A percentile compares a stretch with the other conserved stretches of the same genome.
These are phyloP conservation scores for Andrena flavipes DNA, from an alignment of 2,888 invertebrate genomes.

Conservation along the genomic window DNA sequence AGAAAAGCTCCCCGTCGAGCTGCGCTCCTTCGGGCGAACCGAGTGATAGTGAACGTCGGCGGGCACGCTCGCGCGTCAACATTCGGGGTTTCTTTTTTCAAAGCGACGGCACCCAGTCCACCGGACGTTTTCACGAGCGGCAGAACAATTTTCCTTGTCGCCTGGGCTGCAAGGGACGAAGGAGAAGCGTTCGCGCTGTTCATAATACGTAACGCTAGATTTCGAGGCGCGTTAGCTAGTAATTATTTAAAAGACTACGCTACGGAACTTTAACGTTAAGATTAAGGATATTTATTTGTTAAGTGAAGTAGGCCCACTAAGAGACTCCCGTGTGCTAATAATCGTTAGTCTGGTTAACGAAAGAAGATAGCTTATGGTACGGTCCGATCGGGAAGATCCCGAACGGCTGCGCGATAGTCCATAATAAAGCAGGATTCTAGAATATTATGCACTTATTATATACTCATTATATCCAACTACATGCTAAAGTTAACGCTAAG, in stretches of 20 bases:
- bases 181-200: slow-evolving; percentile 14
- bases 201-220: slow-evolving; percentile 19
- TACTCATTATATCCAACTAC: slow-evolving; percentile 54
- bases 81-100: slow-evolving; percentile 37
- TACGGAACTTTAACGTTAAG: slow-evolving; percentile 41
- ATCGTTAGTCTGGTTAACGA: slow-evolving; percentile 17
- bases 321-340: slow-evolving; percentile 40
- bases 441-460: slow-evolving; percentile 40
- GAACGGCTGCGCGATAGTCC: slow-evolving; percentile 17
- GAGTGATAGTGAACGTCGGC: not conserved
- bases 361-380: too few relatives aligned
- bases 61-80: not conserved
- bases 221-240: slow-evolving; percentile 39
- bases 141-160: slow-evolving; percentile 21
- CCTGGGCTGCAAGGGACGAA: not conserved
- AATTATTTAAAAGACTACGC: slow-evolving; percentile 62
- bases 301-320: slow-evolving; percentile 41
- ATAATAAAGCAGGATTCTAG: slow-evolving; percentile 29
- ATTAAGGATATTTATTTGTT: slow-evolving; percentile 62
- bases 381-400: not conserved
- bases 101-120: slow-evolving; percentile 2
- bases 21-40: not conserved
- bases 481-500: slow-evolving; percentile 65
- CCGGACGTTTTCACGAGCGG: slow-evolving; percentile 15
- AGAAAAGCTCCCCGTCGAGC: slow-evolving; percentile 12